phyloP scores from a whole-genome alignment of 2,888 invertebrate species.

The Leptinotarsa rubiginosa region DNA sequence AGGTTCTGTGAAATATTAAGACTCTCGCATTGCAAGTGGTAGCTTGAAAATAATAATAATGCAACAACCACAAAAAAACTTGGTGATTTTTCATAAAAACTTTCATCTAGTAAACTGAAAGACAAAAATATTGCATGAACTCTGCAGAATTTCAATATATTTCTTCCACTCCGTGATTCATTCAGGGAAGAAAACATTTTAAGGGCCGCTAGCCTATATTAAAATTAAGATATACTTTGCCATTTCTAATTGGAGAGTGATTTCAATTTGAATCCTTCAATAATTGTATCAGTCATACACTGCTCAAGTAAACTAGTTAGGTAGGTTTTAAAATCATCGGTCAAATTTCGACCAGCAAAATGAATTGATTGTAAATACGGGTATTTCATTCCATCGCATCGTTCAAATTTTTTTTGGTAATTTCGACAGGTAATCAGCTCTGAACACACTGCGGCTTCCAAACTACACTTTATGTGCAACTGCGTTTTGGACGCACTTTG shows the following conservation, averaged over 20 bases:
- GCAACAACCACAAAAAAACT: too few species aligned
- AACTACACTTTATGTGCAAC: conserved; percentile 58
- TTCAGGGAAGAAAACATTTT: too few species aligned
- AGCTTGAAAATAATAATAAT: too few species aligned
- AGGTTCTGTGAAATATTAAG: too few species aligned
- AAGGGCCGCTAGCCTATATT: too few species aligned
- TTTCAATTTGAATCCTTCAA: not conserved
- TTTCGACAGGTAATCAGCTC: conserved; percentile 49
- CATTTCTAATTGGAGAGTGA: not conserved
- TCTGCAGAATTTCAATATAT: too few species aligned
- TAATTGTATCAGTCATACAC: conserved; percentile 35
- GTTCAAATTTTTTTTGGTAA: conserved; percentile 17
- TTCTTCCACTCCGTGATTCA: too few species aligned
- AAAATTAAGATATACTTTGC: not conserved
- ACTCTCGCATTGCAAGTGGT: too few species aligned
- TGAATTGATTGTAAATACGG: conserved; percentile 47
- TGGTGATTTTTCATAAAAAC: too few species aligned
- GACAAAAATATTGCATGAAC: too few species aligned
- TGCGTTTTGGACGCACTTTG: conserved; percentile 60
- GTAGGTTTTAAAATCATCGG: conserved; percentile 41
- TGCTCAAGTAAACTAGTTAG: conserved; percentile 47
- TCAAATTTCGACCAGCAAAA: conserved; percentile 34
- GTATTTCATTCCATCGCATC: conserved; percentile 37
- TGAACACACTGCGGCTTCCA: conserved; percentile 60
- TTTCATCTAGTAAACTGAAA: too few species aligned